These are phyloP conservation scores for Sialia sialis DNA, from an alignment of 2,113 vertebrate genomes.

Conservation along the genomic window DNA sequence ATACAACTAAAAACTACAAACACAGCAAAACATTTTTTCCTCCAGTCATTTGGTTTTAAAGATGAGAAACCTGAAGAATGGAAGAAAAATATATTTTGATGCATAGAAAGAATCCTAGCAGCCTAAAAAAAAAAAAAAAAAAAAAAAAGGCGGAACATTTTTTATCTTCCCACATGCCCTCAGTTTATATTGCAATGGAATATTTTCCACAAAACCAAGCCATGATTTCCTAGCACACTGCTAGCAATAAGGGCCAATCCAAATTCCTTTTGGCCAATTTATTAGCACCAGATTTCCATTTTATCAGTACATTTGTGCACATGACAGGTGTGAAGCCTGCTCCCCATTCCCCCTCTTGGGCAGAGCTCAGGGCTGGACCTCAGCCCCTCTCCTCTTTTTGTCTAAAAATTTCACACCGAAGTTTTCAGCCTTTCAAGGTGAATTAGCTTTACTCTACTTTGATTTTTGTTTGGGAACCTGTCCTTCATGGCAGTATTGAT, in stretches of 20 bases:
- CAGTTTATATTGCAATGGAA: background rate
- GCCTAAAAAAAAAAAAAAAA: background rate
- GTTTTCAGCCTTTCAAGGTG: background rate
- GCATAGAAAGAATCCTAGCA: background rate
- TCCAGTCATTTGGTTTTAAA: background rate
- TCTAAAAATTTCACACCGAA: background rate
- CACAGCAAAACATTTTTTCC: background rate
- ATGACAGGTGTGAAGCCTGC: background rate
- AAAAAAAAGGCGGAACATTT: background rate
- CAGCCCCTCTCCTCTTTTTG: background rate
- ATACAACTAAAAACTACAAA: background rate
- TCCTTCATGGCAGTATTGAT: background rate
- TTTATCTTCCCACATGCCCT: background rate
- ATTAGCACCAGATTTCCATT: background rate
- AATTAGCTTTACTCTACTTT: background rate
- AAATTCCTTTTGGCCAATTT: background rate
- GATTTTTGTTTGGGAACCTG: background rate
- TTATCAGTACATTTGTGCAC: background rate
- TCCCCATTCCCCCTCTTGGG: background rate
- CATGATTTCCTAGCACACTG: background rate
- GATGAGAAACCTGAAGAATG: background rate
- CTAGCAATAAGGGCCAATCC: too few species aligned
- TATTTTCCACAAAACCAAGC: background rate
- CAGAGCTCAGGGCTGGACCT: background rate
- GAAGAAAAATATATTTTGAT: background rate